phyloP scores from a whole-genome alignment of 1,140 invertebrate genomes.

The Varroa destructor region DNA sequence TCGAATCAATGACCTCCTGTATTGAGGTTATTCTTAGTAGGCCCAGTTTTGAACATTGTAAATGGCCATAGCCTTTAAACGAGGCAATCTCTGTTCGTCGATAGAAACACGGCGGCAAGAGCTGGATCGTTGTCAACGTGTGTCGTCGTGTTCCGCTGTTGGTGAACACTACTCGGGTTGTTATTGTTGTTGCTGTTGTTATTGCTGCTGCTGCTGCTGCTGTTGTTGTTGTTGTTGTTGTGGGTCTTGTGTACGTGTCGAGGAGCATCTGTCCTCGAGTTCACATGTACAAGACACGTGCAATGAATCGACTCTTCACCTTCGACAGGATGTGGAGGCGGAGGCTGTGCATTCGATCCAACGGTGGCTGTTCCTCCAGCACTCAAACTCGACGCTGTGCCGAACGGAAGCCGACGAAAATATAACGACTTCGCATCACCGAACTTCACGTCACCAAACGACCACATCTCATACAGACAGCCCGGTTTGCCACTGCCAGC shows the following conservation, averaged over 20 bases:
- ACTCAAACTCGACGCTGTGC: conserved; percentile 19
- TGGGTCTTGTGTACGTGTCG: conserved; percentile 11
- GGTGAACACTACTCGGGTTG: too few species aligned
- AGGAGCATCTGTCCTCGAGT: not conserved
- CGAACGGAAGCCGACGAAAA: conserved; percentile 9
- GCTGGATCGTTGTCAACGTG: conserved; percentile 7
- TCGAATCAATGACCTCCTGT: too few species aligned
- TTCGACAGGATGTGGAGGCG: not conserved
- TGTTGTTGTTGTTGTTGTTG: too few species aligned
- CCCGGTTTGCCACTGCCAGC: conserved; percentile 6
- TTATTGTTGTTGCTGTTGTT: not conserved
- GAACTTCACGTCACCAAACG: conserved; percentile 25
- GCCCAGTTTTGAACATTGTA: too few species aligned
- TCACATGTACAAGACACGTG: conserved; percentile 25
- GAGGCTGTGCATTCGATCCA: not conserved
- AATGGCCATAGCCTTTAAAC: not conserved
- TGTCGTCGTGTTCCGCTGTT: not conserved
- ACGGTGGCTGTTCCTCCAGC: not conserved
- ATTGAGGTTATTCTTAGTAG: too few species aligned
- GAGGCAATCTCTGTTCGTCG: conserved; percentile 27
- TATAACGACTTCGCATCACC: conserved; percentile 19
- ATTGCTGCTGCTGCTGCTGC: too few species aligned
- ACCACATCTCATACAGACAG: conserved; percentile 22
- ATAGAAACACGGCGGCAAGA: conserved; percentile 18
- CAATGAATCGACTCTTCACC: conserved; percentile 19